Percentiles rank a stretch among this genome's conserved stretches.
Conservation (phyloP, 2,113 vertebrate species). For the Semicossyphus pulcher region DNA sequence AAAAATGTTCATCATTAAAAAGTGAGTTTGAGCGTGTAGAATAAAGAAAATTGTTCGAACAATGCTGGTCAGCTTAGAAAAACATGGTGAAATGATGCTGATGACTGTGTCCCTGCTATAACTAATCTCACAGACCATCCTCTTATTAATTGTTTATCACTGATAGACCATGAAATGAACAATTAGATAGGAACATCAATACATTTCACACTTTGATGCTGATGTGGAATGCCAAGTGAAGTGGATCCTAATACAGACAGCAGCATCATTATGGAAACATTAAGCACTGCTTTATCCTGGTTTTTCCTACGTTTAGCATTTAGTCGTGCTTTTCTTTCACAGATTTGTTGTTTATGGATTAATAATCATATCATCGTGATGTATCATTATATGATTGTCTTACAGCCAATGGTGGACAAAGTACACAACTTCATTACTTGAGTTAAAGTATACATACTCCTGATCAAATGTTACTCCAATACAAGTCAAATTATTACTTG, state of each 20-base stretch:
- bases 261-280: conserved; percentile 40
- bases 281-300: conserved; percentile 11
- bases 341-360: conserved; percentile 29
- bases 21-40: neutral
- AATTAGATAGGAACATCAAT: conserved; percentile 74
- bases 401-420: no score
- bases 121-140: conserved; percentile 59
- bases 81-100: conserved; percentile 25
- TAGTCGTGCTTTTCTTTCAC: conserved; percentile 12
- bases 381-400: no score
- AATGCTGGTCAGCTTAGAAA: conserved; percentile 48
- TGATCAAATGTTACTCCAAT: no score
- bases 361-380: neutral
- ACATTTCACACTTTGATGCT: conserved; percentile 74
- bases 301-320: conserved; percentile 19
- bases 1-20: conserved; percentile 21
- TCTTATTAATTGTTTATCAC: conserved; percentile 74
- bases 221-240: conserved; percentile 55
- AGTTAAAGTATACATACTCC: no score
- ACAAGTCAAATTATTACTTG: no score
- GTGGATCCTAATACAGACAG: conserved; percentile 33
- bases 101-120: conserved; percentile 50
- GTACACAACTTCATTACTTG: no score
- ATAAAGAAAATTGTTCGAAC: conserved; percentile 30
- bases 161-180: conserved; percentile 77